Percentiles rank a stretch among this genome's conserved stretches.
Conservation (phyloP, 37 sponge, comb jelly and placozoan genomes). For the Halisarca cf. caerulea region DNA sequence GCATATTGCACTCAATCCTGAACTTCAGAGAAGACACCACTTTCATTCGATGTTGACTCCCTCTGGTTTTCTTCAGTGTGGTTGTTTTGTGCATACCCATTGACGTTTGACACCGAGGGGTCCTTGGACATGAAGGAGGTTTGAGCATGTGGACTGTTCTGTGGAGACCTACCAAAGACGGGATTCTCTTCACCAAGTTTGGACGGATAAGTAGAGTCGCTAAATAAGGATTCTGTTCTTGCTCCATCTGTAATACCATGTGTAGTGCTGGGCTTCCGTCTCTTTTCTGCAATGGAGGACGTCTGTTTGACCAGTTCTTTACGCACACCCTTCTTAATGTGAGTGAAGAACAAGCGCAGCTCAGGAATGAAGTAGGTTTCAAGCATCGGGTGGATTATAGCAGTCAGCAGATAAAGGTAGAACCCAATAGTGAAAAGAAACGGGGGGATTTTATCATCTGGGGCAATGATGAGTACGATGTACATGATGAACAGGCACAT, state of each 20-base stretch:
- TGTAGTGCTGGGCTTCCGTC: background rate
- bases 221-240: background rate
- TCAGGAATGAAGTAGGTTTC: constrained; percentile 80
- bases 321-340: constrained; percentile 14
- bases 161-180: background rate
- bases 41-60: background rate
- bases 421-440: constrained; percentile 64
- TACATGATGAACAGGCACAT: constrained; percentile 43
- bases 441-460: constrained; percentile 25
- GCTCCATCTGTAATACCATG: background rate
- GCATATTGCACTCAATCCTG: background rate
- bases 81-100: background rate
- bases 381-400: constrained; percentile 69
- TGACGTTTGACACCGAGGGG: background rate
- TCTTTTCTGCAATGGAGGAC: constrained; percentile 4
- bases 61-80: background rate
- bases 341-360: constrained; percentile 34
- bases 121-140: background rate
- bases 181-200: background rate
- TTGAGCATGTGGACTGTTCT: too few relatives aligned
- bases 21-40: constrained; percentile 17
- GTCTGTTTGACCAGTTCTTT: background rate
- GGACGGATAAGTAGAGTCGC: background rate
- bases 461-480: constrained; percentile 16
- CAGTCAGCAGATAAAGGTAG: constrained; percentile 46